phyloP scores from a whole-genome alignment of 2,797 vertebrate species.

The Labroides dimidiatus region DNA sequence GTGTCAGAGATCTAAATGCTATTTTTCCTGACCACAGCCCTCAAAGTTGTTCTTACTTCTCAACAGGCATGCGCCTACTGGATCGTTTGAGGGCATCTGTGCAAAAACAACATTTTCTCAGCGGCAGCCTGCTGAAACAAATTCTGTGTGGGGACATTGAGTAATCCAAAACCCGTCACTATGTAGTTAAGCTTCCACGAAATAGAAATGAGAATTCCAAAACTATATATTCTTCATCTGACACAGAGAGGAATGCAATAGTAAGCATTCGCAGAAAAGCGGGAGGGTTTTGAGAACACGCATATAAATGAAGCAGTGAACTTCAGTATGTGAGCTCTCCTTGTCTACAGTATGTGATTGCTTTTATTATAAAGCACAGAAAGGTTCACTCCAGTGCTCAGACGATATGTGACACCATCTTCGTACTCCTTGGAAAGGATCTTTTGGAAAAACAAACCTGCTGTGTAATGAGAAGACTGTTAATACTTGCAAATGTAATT shows the following conservation, averaged over 20 bases:
- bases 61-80: conserved; percentile 43
- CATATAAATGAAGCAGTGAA: conserved; percentile 43
- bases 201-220: conserved; percentile 31
- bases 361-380: conserved; percentile 19
- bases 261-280: conserved; percentile 37
- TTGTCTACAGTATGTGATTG: conserved; percentile 3
- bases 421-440: conserved; percentile 22
- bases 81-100: conserved; percentile 34
- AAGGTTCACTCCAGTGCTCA: conserved; percentile 39
- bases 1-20: conserved; percentile 30
- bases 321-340: conserved; percentile 16
- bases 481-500: conserved; percentile 65
- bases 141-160: conserved; percentile 34
- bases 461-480: conserved; percentile 61
- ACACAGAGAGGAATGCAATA: conserved; percentile 44
- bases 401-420: conserved; percentile 32
- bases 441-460: conserved; percentile 62
- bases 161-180: conserved; percentile 36
- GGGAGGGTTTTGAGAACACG: conserved; percentile 13
- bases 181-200: conserved; percentile 20
- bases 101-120: conserved; percentile 30
- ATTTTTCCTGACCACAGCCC: conserved; percentile 39
- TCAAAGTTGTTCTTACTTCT: conserved; percentile 53
- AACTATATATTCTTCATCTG: conserved; percentile 60
- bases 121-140: conserved; percentile 30